phyloP scores from a whole-genome alignment of 2,888 invertebrate species.

The Cephus pulcher region DNA sequence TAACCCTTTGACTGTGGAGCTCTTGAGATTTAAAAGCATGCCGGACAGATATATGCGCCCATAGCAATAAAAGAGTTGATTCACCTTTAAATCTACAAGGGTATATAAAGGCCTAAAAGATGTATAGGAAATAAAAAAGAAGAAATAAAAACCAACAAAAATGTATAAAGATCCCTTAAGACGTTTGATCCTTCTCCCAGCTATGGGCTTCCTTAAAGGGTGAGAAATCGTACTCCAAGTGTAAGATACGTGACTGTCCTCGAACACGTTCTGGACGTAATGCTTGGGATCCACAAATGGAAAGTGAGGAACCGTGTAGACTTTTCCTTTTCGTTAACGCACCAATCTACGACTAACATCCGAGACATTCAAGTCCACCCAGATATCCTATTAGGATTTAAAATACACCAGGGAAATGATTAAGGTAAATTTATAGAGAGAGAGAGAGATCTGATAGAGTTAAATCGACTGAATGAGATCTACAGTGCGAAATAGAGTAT shows the following conservation, averaged over 20 bases:
- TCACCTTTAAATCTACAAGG: background rate
- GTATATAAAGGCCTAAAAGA: background rate
- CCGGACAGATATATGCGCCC: too few relatives aligned
- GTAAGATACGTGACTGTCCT: background rate
- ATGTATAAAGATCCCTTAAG: background rate
- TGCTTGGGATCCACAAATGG: conserved; percentile 29
- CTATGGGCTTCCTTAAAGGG: background rate
- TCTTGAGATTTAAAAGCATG: too few relatives aligned
- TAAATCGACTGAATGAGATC: background rate
- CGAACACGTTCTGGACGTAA: background rate
- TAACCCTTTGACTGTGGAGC: background rate
- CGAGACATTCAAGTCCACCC: background rate
- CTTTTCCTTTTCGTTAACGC: conserved; percentile 11
- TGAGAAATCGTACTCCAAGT: background rate
- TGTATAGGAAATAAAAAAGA: background rate
- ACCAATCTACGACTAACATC: background rate
- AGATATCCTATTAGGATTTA: conserved; percentile 10
- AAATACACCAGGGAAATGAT: conserved; percentile 19
- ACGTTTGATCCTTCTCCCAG: background rate
- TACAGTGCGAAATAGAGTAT: background rate
- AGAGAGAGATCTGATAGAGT: background rate
- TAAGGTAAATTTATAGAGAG: background rate
- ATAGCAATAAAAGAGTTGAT: background rate
- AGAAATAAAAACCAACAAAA: background rate
- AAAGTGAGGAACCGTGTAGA: conserved; percentile 38